Conservation (phyloP, 2,113 vertebrate genomes). For the Puntigrus tetrazona region DNA sequence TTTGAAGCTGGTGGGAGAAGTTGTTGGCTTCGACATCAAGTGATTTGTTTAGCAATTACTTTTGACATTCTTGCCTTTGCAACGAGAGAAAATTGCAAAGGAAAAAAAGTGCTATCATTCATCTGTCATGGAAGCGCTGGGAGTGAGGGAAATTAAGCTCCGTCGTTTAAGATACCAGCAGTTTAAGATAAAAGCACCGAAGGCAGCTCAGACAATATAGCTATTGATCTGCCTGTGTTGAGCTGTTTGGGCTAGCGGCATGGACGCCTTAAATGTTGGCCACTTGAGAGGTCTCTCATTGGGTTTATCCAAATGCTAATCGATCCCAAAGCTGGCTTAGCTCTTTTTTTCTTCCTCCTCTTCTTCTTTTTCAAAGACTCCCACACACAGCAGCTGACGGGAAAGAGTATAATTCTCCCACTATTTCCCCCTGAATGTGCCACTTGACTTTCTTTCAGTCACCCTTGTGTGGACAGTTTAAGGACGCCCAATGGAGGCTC, state of each 20-base stretch:
- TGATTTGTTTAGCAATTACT: conserved; percentile 61
- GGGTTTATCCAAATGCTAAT: conserved; percentile 77
- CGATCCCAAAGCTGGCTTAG: conserved; percentile 70
- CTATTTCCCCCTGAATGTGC: conserved; percentile 63
- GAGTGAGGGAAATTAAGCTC: conserved; percentile 30
- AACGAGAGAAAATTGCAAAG: conserved; percentile 58
- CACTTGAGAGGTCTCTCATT: conserved; percentile 64
- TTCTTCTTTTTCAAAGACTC: conserved; percentile 71
- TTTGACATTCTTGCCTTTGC: conserved; percentile 56
- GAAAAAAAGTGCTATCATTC: conserved; percentile 47
- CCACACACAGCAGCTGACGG: conserved; percentile 67
- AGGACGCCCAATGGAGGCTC: conserved; percentile 41
- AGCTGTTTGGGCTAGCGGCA: conserved; percentile 59
- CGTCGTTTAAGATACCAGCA: background rate
- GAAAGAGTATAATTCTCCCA: conserved; percentile 65
- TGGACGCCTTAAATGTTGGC: conserved; percentile 39
- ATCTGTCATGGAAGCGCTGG: conserved; percentile 48
- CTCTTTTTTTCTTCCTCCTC: conserved; percentile 56
- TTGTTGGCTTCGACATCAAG: conserved; percentile 61
- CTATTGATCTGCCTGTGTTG: conserved; percentile 68
- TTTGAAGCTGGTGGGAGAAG: conserved; percentile 63
- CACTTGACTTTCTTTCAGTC: conserved; percentile 71
- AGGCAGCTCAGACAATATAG: conserved; percentile 66
- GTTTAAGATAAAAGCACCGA: conserved; percentile 62
- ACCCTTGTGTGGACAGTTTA: conserved; percentile 51